Percentiles rank a stretch among this genome's conserved stretches.
Conservation (phyloP, 1,140 invertebrate genomes). For the Microplitis mediator region DNA sequence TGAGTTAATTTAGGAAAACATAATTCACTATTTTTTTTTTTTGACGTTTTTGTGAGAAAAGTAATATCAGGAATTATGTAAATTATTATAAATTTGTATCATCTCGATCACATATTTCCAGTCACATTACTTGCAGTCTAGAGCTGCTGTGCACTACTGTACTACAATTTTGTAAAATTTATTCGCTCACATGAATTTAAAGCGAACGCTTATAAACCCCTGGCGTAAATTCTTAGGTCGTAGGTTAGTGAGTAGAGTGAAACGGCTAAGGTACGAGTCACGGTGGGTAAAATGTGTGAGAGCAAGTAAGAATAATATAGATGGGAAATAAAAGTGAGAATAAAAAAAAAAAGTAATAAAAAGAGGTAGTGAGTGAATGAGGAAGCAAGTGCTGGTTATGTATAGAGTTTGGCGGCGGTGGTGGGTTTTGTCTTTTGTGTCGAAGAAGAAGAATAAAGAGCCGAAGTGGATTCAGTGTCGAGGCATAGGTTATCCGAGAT, state of each 20-base stretch:
- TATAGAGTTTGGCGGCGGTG: neutral
- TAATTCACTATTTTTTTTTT: too few species aligned
- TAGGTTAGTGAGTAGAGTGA: slow-evolving; percentile 36
- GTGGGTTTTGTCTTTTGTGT: neutral
- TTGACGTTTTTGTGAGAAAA: too few species aligned
- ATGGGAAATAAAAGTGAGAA: too few species aligned
- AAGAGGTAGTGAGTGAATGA: neutral
- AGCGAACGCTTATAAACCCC: slow-evolving; percentile 29
- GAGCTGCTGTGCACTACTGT: neutral
- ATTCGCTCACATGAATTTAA: slow-evolving; percentile 54
- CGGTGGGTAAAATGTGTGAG: too few species aligned
- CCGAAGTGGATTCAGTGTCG: slow-evolving; percentile 31
- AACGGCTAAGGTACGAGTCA: neutral
- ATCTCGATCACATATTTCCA: slow-evolving; percentile 4
- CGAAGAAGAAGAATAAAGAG: slow-evolving; percentile 28
- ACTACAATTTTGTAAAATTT: slow-evolving; percentile 45
- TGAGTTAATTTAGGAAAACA: too few species aligned
- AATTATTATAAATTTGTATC: neutral
- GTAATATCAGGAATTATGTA: neutral
- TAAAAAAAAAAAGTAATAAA: neutral
- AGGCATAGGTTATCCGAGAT: slow-evolving; percentile 48
- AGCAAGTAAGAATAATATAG: too few species aligned
- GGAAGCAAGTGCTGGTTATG: neutral
- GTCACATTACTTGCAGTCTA: neutral
- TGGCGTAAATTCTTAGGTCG: slow-evolving; percentile 45